phyloP scores from a whole-genome alignment of 2,113 vertebrate species.

The Pyrgilauda ruficollis region DNA sequence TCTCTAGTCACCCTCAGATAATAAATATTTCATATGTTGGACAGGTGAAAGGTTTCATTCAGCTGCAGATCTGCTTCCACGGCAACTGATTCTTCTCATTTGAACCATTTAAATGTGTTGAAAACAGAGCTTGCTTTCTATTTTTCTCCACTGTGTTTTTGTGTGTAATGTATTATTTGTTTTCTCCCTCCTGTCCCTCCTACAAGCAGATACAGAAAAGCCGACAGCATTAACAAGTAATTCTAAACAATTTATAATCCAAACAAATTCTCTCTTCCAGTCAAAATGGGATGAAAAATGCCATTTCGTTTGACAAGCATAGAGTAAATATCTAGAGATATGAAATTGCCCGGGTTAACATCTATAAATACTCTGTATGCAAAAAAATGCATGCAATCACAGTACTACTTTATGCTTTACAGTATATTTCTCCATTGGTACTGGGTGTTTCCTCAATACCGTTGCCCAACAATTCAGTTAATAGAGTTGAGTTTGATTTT shows the following conservation, averaged over 20 bases:
- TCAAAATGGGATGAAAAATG: slow-evolving; percentile 40
- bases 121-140: slow-evolving; percentile 44
- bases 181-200: not conserved
- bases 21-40: slow-evolving; percentile 60
- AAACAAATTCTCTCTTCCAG: slow-evolving; percentile 8
- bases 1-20: slow-evolving; percentile 18
- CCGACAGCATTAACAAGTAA: slow-evolving; percentile 14
- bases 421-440: not conserved
- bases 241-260: slow-evolving; percentile 43
- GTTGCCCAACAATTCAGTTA: not conserved
- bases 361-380: not conserved
- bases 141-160: not conserved
- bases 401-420: not conserved
- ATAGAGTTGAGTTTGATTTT: not conserved
- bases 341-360: not conserved
- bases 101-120: slow-evolving; percentile 20
- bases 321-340: slow-evolving; percentile 7
- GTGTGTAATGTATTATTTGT: not conserved
- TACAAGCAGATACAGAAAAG: slow-evolving; percentile 31
- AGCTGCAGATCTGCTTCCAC: slow-evolving; percentile 48
- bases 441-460: not conserved
- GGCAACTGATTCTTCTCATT: slow-evolving; percentile 15
- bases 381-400: not conserved
- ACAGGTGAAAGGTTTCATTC: slow-evolving; percentile 61
- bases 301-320: slow-evolving; percentile 23